These are phyloP conservation scores for Tor tambroides DNA, from an alignment of 2,113 vertebrate genomes.

Conservation along the genomic window DNA sequence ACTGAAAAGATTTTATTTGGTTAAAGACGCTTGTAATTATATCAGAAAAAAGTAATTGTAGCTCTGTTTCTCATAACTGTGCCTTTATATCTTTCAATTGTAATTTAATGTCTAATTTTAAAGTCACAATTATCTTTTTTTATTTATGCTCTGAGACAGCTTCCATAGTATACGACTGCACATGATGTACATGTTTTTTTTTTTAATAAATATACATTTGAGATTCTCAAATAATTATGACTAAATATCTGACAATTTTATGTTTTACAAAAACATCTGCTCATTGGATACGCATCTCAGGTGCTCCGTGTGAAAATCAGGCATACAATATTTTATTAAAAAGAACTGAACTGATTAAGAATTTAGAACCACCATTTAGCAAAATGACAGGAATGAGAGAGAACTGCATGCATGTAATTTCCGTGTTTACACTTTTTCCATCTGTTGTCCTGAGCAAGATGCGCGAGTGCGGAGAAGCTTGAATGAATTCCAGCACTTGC, in stretches of 20 bases:
- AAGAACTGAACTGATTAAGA: neutral
- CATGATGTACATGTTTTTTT: neutral
- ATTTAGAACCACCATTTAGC: neutral
- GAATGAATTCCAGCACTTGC: slow-evolving; percentile 35
- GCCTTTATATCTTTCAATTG: neutral
- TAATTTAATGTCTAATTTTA: neutral
- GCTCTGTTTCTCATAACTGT: neutral
- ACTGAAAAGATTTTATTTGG: neutral
- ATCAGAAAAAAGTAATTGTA: neutral
- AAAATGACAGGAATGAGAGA: neutral
- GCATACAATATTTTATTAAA: neutral
- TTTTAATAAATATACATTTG: no score
- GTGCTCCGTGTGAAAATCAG: slow-evolving; percentile 2
- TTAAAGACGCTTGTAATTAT: neutral
- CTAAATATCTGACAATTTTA: neutral
- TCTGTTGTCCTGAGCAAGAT: slow-evolving; percentile 27
- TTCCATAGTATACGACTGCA: neutral
- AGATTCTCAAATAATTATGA: neutral
- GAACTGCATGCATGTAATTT: neutral
- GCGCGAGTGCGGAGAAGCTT: slow-evolving; percentile 22
- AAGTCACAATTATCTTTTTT: neutral
- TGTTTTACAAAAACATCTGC: slow-evolving; percentile 1
- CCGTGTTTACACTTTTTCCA: neutral
- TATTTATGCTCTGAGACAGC: neutral
- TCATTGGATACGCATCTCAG: neutral